Evolutionary conservation across 2,113 vertebrate genomes (phyloP).

Genomic region (Calcarius ornatus): DNA sequence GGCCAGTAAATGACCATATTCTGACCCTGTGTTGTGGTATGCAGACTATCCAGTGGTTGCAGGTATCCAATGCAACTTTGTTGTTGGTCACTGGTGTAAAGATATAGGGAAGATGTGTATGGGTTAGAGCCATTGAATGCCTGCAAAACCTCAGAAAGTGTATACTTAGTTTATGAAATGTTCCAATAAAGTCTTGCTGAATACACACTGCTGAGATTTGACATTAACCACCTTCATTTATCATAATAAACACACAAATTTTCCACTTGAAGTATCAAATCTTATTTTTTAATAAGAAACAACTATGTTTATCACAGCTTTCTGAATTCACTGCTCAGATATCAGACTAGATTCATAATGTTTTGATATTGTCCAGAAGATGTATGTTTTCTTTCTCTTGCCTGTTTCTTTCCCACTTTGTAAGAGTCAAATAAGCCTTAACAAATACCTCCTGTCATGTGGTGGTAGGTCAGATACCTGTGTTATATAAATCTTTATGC

Average conservation of each 20-base stretch:
- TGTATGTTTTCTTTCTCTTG: constrained; percentile 75
- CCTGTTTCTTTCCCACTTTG: constrained; percentile 53
- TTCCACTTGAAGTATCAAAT: constrained; percentile 59
- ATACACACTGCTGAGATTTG: constrained; percentile 43
- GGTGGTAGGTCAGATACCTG: constrained; percentile 83
- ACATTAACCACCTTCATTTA: constrained; percentile 63
- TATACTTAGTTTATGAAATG: constrained; percentile 47
- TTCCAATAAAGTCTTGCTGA: constrained; percentile 47
- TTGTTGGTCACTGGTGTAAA: neutral
- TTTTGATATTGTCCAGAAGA: constrained; percentile 90
- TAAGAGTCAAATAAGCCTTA: constrained; percentile 82
- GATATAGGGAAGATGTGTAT: neutral
- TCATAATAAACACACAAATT: constrained; percentile 65
- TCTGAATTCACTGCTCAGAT: constrained; percentile 74
- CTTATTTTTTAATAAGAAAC: constrained; percentile 73
- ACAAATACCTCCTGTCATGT: constrained; percentile 82
- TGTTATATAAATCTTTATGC: constrained; percentile 80
- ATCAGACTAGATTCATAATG: constrained; percentile 68
- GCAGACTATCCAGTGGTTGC: no score
- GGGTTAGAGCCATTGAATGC: neutral
- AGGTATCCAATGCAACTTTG: neutral
- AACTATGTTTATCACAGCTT: constrained; percentile 76
- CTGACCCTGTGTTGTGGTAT: neutral
- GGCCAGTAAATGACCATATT: neutral
- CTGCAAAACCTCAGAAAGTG: neutral